phyloP scores from a whole-genome alignment of 2,888 invertebrate genomes.

The Torymus auratus region DNA sequence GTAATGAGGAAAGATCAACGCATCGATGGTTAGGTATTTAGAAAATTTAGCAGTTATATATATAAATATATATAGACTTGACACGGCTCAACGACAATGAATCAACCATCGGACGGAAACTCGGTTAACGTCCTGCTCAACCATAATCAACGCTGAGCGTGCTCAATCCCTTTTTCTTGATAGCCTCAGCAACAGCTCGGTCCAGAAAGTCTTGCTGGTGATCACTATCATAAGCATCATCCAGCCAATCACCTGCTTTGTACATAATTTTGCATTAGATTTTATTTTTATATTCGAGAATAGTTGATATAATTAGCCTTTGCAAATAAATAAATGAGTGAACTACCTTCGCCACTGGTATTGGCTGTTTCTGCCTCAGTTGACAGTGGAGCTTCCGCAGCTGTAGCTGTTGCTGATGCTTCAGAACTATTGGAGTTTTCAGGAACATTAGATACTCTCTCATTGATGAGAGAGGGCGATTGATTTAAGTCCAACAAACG shows the following conservation, averaged over 20 bases:
- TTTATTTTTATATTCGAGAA: too few species aligned
- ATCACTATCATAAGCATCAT: constrained; percentile 69
- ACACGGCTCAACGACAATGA: constrained; percentile 38
- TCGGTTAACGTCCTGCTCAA: constrained; percentile 60
- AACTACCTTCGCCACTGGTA: constrained; percentile 50
- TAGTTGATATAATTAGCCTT: not conserved
- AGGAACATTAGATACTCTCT: constrained; percentile 53
- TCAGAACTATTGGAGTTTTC: constrained; percentile 38
- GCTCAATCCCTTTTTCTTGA: constrained; percentile 84
- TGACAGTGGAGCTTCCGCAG: constrained; percentile 56
- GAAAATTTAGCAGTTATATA: constrained; percentile 38
- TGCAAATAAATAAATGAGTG: not conserved
- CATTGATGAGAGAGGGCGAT: constrained; percentile 58
- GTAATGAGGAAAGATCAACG: constrained; percentile 37
- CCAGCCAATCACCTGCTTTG: constrained; percentile 59
- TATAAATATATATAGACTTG: constrained; percentile 10
- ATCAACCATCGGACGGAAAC: constrained; percentile 43
- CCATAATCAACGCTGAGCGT: constrained; percentile 73
- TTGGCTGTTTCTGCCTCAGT: constrained; percentile 52
- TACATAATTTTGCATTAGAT: too few species aligned
- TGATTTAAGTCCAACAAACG: constrained; percentile 63
- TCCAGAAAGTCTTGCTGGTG: constrained; percentile 81
- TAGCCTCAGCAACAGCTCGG: constrained; percentile 86
- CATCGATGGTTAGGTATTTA: constrained; percentile 41
- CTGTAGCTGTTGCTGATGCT: constrained; percentile 57